A percentile compares a stretch with the other conserved stretches of the same genome.
These are phyloP conservation scores for Tricholaema leucomelas DNA, from an alignment of 2,113 vertebrate species.

Conservation along the genomic window DNA sequence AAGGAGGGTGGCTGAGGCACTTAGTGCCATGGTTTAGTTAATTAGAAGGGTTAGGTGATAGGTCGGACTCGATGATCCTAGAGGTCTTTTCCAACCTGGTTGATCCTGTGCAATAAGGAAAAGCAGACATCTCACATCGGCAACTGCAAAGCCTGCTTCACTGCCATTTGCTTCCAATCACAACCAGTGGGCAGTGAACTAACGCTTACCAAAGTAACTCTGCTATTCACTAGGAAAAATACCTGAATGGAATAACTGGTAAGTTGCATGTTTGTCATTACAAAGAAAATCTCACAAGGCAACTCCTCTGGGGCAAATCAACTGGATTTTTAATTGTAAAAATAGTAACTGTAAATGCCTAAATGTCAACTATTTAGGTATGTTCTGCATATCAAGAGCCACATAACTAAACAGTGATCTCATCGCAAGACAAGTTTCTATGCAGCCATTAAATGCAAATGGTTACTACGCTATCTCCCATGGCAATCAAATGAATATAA, in stretches of 20 bases:
- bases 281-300: background rate
- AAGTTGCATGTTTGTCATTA: background rate
- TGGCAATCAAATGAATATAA: slow-evolving; percentile 43
- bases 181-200: background rate
- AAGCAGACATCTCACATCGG: background rate
- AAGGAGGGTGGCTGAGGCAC: too few species aligned
- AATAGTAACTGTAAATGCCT: background rate
- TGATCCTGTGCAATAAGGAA: too few species aligned
- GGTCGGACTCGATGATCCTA: too few species aligned
- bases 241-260: background rate
- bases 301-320: background rate
- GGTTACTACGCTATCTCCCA: slow-evolving; percentile 4
- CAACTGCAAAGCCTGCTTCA: background rate
- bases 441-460: background rate
- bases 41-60: too few species aligned
- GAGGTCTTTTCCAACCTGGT: too few species aligned
- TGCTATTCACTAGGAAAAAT: background rate
- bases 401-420: rapidly evolving
- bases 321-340: background rate
- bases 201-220: slow-evolving; percentile 3
- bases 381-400: background rate
- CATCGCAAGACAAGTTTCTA: background rate
- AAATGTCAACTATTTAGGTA: background rate
- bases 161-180: background rate
- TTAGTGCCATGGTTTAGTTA: too few species aligned